Evolutionary conservation across 2,797 vertebrate genomes (phyloP).

Genomic region (Schizothorax lantsangensis): DNA sequence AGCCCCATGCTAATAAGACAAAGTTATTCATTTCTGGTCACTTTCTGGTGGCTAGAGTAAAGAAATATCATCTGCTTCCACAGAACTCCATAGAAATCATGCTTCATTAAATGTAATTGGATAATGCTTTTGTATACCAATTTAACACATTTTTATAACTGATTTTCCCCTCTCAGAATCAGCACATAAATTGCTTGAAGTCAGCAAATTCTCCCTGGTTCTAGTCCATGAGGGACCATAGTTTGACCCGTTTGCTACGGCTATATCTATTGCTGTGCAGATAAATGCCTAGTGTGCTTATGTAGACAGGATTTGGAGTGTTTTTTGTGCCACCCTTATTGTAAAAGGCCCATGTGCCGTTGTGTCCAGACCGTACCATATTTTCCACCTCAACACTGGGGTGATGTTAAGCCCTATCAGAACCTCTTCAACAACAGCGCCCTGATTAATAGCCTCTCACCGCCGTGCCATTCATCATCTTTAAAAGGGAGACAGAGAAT

Average conservation of each 20-base stretch:
- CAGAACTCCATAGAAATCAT: not conserved
- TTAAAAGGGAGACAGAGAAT: conserved; percentile 59
- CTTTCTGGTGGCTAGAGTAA: conserved; percentile 4
- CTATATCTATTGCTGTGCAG: conserved; percentile 16
- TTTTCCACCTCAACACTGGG: conserved; percentile 40
- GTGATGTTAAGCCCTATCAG: conserved; percentile 54
- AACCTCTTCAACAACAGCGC: conserved; percentile 53
- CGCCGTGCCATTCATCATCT: conserved; percentile 60
- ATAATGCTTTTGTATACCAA: not conserved
- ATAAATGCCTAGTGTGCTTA: conserved; percentile 34
- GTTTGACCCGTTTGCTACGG: conserved; percentile 43
- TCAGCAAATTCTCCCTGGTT: conserved; percentile 24
- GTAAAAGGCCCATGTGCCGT: conserved; percentile 23
- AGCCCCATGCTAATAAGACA: conserved; percentile 33
- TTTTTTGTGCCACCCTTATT: conserved; percentile 23
- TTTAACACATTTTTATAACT: not conserved
- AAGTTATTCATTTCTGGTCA: conserved; percentile 33
- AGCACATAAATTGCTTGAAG: conserved; percentile 3
- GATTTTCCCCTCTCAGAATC: conserved; percentile 3
- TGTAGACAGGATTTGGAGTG: not conserved
- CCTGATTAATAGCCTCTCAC: conserved; percentile 62
- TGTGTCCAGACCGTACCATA: conserved; percentile 25
- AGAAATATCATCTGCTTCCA: not conserved
- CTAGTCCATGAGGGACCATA: conserved; percentile 32
- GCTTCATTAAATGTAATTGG: conserved; percentile 15